Evolutionary conservation across 92 coral and sea anemone species (phyloP), one percentile per base, ranked within the genome.

Genomic region (Hydrozoanthus gracilis): DNA sequence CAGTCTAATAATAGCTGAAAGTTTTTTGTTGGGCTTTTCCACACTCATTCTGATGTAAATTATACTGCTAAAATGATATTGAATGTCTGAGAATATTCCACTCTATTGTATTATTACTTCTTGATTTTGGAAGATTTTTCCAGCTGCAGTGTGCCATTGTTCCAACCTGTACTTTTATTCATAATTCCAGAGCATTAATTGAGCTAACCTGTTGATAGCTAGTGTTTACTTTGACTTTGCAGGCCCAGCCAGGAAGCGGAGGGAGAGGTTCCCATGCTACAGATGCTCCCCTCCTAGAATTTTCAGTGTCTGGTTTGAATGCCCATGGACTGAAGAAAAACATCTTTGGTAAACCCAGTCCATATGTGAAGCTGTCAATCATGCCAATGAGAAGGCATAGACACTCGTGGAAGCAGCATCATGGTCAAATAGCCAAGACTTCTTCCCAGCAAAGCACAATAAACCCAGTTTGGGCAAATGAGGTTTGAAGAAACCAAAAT

Each of bases 341-440:
- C 56, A 89, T 97, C 48, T 97, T 97, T 89, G 98, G 99, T 76
- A 94, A 92, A 76, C 99, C 99, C n/a, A 93, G 97, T 82, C 99
- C 99, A 0, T 95, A 97, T 83, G 98, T 97, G 17, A 97, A 97
- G 88, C 88, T 97, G 82, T 93, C 96, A 49, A 92, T 97, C 82
- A 93, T 94, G 87, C 99, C 99, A 52, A 91, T 95, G 27, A 84
- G 98, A 27, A 84, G 98, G 27, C 99, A 97, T 79, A 92, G 93
- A 16, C 85, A 95, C 71, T 95, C 98, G 39, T 97, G 99, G 99
- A 95, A 95, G 61, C 96, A 89, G 76, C 96, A 97, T 82, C 99
- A 97, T 88, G 99, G 99, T 5, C 95, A 87, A 84, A 93, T 97
- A 87, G 99, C 97, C 12, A 97, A 97, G 83, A 97, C 99, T 4